These are phyloP conservation scores for Drosophila simulans DNA, from an alignment of 1,140 invertebrate genomes.

Conservation along the genomic window DNA sequence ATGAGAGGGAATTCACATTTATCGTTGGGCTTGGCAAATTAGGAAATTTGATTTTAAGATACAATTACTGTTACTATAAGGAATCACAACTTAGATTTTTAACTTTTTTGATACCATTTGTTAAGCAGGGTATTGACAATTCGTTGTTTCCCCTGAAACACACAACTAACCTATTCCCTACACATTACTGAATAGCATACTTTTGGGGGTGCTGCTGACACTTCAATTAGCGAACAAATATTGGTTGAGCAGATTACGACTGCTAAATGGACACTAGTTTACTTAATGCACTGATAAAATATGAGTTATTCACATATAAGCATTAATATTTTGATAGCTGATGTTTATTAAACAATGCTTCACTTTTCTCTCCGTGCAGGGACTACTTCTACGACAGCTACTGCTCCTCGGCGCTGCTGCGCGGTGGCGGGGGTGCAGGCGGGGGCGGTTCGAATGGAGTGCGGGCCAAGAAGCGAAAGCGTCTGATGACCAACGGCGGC, in stretches of 20 bases:
- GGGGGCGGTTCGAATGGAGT: constrained; percentile 79
- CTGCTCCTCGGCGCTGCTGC: constrained; percentile 87
- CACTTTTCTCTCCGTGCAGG: constrained; percentile 46
- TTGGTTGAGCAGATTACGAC: constrained; percentile 18
- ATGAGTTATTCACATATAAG: no score
- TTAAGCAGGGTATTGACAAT: not conserved
- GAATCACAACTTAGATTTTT: not conserved
- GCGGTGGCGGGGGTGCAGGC: constrained; percentile 59
- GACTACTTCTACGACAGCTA: constrained; percentile 85
- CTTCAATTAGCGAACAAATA: constrained; percentile 60
- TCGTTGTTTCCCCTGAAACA: not conserved
- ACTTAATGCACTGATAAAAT: constrained; percentile 1
- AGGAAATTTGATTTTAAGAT: not conserved
- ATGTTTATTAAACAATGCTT: not conserved
- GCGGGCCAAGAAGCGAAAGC: constrained; percentile 87
- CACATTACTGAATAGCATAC: not conserved
- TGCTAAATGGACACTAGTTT: constrained; percentile 29
- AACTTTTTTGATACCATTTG: not conserved
- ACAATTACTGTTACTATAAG: not conserved
- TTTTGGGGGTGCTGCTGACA: constrained; percentile 28
- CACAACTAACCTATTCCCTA: not conserved
- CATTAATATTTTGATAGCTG: not conserved
- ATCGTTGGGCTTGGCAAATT: not conserved
- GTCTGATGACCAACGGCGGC: constrained; percentile 86
- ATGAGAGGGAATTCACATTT: not conserved